These are phyloP conservation scores for Tenualosa ilisha DNA, from an alignment of 2,797 vertebrate species.

Conservation along the genomic window DNA sequence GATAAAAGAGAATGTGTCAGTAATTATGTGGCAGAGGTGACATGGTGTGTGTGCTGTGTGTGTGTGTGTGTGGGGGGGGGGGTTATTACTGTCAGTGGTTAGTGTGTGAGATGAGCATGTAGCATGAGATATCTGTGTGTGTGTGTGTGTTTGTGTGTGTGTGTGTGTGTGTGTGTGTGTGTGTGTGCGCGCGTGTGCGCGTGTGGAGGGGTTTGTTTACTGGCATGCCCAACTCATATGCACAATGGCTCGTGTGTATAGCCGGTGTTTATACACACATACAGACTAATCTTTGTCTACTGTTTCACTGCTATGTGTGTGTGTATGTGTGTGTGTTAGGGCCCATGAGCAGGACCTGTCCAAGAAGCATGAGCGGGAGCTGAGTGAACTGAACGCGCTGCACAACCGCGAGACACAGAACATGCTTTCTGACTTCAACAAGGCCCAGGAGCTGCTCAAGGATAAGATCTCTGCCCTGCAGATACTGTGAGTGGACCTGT, in stretches of 20 bases:
- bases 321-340: conserved; percentile 66
- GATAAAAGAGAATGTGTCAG: conserved; percentile 30
- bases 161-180: background rate
- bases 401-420: conserved; percentile 94
- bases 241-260: background rate
- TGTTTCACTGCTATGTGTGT: conserved; percentile 9
- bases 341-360: conserved; percentile 94
- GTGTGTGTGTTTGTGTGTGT: background rate
- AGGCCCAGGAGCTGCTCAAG: conserved; percentile 96
- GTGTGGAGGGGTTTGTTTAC: no score
- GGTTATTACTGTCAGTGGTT: background rate
- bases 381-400: conserved; percentile 84
- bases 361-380: conserved; percentile 92
- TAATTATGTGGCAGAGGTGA: background rate
- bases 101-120: background rate
- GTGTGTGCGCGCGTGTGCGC: background rate
- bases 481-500: conserved; percentile 86
- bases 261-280: background rate
- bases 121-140: background rate
- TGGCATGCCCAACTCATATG: background rate
- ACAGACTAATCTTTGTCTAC: background rate
- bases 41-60: background rate
- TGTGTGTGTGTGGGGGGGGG: background rate
- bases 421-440: conserved; percentile 98
- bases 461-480: conserved; percentile 98